A percentile compares a stretch with the other conserved stretches of the same genome.
Conservation (phyloP, 23 tunicate species). For the Botrylloides violaceus region DNA sequence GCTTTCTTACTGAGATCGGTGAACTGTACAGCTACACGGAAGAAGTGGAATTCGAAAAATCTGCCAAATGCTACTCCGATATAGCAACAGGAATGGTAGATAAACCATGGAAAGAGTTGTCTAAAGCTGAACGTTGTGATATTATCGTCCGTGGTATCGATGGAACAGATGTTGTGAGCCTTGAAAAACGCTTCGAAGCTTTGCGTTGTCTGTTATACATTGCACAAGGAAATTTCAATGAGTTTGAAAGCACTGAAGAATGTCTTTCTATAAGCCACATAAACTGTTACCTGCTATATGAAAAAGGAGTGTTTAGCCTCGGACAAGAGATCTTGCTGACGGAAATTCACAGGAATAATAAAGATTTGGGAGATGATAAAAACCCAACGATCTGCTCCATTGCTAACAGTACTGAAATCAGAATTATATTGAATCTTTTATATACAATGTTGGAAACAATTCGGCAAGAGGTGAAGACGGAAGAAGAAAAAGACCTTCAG, state of each 20-base stretch:
- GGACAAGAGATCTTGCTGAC: slow-evolving; percentile 48
- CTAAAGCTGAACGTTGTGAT: slow-evolving; percentile 1
- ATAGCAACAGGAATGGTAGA: slow-evolving; percentile 25
- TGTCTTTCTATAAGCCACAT: slow-evolving; percentile 21
- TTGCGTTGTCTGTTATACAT: slow-evolving; percentile 43
- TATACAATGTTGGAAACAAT: slow-evolving; percentile 80
- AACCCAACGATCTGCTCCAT: slow-evolving; percentile 39
- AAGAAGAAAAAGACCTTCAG: neutral
- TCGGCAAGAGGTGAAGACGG: slow-evolving; percentile 27
- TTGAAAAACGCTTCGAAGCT: slow-evolving; percentile 38
- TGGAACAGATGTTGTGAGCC: slow-evolving; percentile 19
- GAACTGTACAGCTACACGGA: slow-evolving; percentile 80
- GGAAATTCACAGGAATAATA: slow-evolving; percentile 50
- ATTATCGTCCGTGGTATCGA: slow-evolving; percentile 7
- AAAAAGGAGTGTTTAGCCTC: slow-evolving; percentile 51
- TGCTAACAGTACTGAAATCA: slow-evolving; percentile 44
- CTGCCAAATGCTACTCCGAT: slow-evolving; percentile 31
- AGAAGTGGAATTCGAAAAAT: slow-evolving; percentile 43
- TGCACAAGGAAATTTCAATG: slow-evolving; percentile 71
- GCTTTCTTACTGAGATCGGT: slow-evolving; percentile 61
- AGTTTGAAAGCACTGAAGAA: slow-evolving; percentile 31
- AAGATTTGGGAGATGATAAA: slow-evolving; percentile 21
- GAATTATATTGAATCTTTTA: slow-evolving; percentile 44
- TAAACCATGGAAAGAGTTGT: neutral
- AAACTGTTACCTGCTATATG: slow-evolving; percentile 67